Evolutionary conservation across 1,140 invertebrate genomes (phyloP), one percentile per base, ranked within the genome.

Genomic region (Uloborus diversus): DNA sequence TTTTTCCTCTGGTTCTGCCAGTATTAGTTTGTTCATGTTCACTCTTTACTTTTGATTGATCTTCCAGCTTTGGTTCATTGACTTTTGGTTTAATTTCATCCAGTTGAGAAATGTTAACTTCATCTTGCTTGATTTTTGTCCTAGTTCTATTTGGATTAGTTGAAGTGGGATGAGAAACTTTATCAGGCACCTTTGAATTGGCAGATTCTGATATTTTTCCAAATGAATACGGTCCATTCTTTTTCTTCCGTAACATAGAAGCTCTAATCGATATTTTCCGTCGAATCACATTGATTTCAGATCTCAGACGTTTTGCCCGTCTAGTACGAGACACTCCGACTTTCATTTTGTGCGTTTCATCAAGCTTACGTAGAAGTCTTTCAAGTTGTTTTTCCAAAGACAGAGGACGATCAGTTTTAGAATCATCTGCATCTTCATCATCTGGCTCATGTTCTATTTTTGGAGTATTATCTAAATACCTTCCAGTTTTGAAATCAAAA

Each of bases 301-400:
- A 61, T 9, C 68, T 56, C 17, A 80, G 51, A 3, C 64, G 78
- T 56, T 80, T 80, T 3, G 42, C 65, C 64, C 78, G 27, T 30
- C 30, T 70, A 33, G 66, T 80, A 62, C 62, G 80, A 66, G 59
- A 81, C 73, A 69, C 82, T 81, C 62, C 69, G 25, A 78, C 70
- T 47, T 64, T 37, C 37, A 83, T 79, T 28, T 82, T 62, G 27
- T 75, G 20, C 27, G 79, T 53, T 66, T 71, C 71, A 57, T 88
- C 87, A 83, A 88, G 84, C 71, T 86, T 86, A 57, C 86, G 85
- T 30, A 87, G 76, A 2, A 88, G 81, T 49, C 85, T 85, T 49
- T 85, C 83, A 4, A 88, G 82, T 62, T 88, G 88, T 56, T 87
- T 85, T 69, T 88, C 87, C 20, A 85, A 71, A 9, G 85, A 83